Percentiles rank a stretch among this genome's conserved stretches.
Conservation (phyloP, 1,140 invertebrate species). For the Drosophila kanapiae region DNA sequence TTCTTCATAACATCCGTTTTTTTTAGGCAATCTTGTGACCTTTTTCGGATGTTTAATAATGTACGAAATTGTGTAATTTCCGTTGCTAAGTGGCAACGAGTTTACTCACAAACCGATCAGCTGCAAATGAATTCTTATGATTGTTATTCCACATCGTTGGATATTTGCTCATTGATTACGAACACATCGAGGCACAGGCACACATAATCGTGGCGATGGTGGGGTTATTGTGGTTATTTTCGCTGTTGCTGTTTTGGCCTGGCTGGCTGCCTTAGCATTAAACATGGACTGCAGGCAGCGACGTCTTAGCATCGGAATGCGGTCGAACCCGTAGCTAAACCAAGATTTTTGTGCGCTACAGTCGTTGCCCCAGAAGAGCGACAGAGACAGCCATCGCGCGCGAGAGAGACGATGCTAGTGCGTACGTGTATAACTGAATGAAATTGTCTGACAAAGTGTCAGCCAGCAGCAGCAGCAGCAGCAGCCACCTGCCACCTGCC, state of each 20-base stretch:
- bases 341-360: slow-evolving; percentile 58
- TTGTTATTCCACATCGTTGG: slow-evolving; percentile 48
- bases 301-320: slow-evolving; percentile 80
- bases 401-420: slow-evolving; percentile 14
- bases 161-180: slow-evolving; percentile 56
- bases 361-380: slow-evolving; percentile 10
- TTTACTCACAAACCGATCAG: background rate
- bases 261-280: slow-evolving; percentile 26
- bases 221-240: slow-evolving; percentile 31
- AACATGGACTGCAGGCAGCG: slow-evolving; percentile 60
- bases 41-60: background rate
- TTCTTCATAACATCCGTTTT: too few species aligned
- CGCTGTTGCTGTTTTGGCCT: slow-evolving; percentile 15
- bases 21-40: background rate
- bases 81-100: background rate
- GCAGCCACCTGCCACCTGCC: slow-evolving; percentile 7
- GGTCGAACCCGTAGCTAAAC: slow-evolving; percentile 75
- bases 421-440: slow-evolving; percentile 49
- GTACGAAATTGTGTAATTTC: slow-evolving; percentile 15
- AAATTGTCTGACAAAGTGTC: slow-evolving; percentile 51
- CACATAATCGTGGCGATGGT: slow-evolving; percentile 36
- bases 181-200: slow-evolving; percentile 9
- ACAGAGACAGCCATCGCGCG: slow-evolving; percentile 2
- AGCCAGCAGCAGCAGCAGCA: slow-evolving; percentile 1
- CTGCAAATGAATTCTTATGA: slow-evolving; percentile 44